Evolutionary conservation across 2,888 invertebrate genomes (phyloP), one percentile per base, ranked within the genome.

Genomic region (Hoplodrina blanda): DNA sequence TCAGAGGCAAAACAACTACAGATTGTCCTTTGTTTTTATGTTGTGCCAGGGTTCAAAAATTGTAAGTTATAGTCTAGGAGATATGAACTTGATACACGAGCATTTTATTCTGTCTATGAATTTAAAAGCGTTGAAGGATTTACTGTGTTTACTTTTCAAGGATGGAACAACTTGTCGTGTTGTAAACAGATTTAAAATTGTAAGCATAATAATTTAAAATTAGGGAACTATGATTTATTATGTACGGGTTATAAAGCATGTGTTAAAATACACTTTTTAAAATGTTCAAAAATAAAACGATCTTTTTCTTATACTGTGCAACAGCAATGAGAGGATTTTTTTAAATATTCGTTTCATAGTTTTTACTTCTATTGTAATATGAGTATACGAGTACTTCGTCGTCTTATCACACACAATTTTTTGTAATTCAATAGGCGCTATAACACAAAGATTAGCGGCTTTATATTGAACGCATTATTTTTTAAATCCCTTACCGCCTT

Each of bases 361-460:
- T 88, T 87, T 84, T 85, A 84, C 73, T 79, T 84, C 82, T 81
- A 86, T 89, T 88, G 87, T 88, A 85, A 86, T 85, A 76, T 73
- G 83, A 87, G 82, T 84, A 86, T 25, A 25, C n/a, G n/a, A 2
- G 25, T 85, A 84, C 82, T 81, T 78, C 69, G 75, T 83, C 85
- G 87, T 85, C 89, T 88, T 71, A 87, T 83, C 81, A 81, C 81
- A 87, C 86, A 83, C 84, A n/a, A n/a, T n/a, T n/a, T 85, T 87
- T 90, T 88, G 83, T 83, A 84, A 88, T 84, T 89, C 87, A 86
- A 87, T 89, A 88, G 85, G 81, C 75, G 77, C 81, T 85, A 81
- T 84, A 87, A 86, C 76, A 86, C 83, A 86, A 85, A 88, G 84
- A 87, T 86, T 85, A 85, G 82, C 84, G 80, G 81, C 81, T 84